These are phyloP conservation scores for Tetrao urogallus DNA, from an alignment of 2,113 vertebrate species.

Conservation along the genomic window DNA sequence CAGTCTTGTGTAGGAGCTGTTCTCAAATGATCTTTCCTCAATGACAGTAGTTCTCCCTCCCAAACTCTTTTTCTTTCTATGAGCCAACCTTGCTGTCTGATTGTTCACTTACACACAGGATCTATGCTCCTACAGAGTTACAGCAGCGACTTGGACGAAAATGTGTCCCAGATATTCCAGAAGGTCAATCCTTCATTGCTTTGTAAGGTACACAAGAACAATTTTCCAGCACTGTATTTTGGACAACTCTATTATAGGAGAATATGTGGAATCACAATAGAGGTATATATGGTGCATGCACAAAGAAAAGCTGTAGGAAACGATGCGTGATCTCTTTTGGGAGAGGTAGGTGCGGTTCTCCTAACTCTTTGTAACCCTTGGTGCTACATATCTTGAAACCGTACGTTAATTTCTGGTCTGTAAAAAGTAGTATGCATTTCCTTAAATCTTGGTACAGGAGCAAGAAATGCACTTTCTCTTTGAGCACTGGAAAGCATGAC, in stretches of 20 bases:
- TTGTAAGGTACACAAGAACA: background rate
- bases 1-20: background rate
- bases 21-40: background rate
- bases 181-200: background rate
- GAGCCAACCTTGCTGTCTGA: background rate
- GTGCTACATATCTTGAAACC: background rate
- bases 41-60: background rate
- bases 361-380: background rate
- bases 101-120: background rate
- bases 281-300: fast-evolving
- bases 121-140: fast-evolving
- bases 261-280: background rate
- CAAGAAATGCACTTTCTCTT: background rate
- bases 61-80: background rate
- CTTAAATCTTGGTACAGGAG: background rate
- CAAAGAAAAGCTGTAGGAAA: background rate
- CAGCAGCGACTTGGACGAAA: background rate
- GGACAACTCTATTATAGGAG: background rate
- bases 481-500: background rate
- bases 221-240: background rate
- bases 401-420: background rate
- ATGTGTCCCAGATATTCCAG: background rate
- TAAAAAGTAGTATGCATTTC: background rate
- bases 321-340: background rate
- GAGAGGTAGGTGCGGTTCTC: background rate